Percentiles rank a stretch among this genome's conserved stretches.
Evolutionary conservation across 2,888 invertebrate genomes (phyloP).

Genomic region (Adela reaumurella): DNA sequence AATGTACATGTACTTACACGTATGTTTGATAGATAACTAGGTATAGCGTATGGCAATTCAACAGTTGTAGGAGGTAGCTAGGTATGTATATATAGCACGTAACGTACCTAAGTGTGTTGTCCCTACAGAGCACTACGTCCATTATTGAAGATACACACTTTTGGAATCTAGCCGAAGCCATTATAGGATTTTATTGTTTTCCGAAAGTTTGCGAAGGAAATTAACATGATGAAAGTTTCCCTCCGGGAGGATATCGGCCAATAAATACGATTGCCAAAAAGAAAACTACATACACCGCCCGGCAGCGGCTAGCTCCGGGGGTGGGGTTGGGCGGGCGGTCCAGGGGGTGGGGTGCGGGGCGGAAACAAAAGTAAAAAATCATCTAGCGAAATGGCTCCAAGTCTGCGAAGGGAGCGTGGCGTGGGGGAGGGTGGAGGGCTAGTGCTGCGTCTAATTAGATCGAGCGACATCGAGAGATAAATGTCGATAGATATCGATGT

Average conservation of each 20-base stretch:
- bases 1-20: no score
- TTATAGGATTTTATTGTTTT: neutral
- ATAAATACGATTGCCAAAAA: constrained; percentile 50
- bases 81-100: no score
- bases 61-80: no score
- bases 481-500: no score
- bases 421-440: constrained; percentile 19
- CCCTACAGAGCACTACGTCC: no score
- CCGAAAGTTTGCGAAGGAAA: constrained; percentile 33
- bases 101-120: no score
- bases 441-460: neutral
- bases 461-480: no score
- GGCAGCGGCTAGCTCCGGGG: no score
- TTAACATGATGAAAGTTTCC: constrained; percentile 47
- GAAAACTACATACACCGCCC: constrained; percentile 14
- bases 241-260: constrained; percentile 34
- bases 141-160: no score
- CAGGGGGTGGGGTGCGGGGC: constrained; percentile 25
- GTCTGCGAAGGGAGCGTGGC: constrained; percentile 12
- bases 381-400: constrained; percentile 19
- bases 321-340: constrained; percentile 16
- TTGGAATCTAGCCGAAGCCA: no score
- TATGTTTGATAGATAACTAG: no score
- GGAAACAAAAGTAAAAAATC: constrained; percentile 37
- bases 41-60: no score